Percentiles rank a stretch among this genome's conserved stretches.
phyloP scores from a whole-genome alignment of 2,888 invertebrate genomes.

The Dysmachus trigonus region DNA sequence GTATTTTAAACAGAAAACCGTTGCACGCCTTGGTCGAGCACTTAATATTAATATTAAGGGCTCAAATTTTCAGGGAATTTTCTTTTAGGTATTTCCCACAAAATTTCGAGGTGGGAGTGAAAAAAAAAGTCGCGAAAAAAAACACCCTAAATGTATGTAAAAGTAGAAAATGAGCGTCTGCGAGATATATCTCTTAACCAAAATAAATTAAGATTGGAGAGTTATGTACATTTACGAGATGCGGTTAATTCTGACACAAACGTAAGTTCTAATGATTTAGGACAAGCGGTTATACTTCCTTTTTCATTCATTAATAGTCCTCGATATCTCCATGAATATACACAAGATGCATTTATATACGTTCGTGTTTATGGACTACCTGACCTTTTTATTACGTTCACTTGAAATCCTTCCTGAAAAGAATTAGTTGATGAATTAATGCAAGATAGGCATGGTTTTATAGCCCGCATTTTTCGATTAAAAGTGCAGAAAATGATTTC shows the following conservation, averaged over 20 bases:
- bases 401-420: conserved; percentile 40
- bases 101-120: too few relatives aligned
- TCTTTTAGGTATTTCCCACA: too few relatives aligned
- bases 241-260: conserved; percentile 53
- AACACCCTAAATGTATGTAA: conserved; percentile 57
- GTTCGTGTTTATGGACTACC: conserved; percentile 45
- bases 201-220: conserved; percentile 51
- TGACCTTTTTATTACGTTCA: conserved; percentile 48
- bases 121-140: too few relatives aligned
- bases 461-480: conserved; percentile 49
- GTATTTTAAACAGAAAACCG: too few relatives aligned
- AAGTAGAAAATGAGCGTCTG: conserved; percentile 56
- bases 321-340: conserved; percentile 51
- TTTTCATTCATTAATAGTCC: too few relatives aligned
- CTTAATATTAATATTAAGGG: too few relatives aligned
- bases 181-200: conserved; percentile 55
- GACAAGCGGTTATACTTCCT: too few relatives aligned
- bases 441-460: conserved; percentile 51
- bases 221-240: conserved; percentile 57
- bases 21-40: too few relatives aligned
- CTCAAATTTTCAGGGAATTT: too few relatives aligned
- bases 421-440: conserved; percentile 47
- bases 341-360: conserved; percentile 45
- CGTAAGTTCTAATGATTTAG: too few relatives aligned
- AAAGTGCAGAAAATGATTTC: background rate